A percentile compares a stretch with the other conserved stretches of the same genome.
Conservation (phyloP, 2,113 vertebrate genomes). For the Heterochromis multidens region DNA sequence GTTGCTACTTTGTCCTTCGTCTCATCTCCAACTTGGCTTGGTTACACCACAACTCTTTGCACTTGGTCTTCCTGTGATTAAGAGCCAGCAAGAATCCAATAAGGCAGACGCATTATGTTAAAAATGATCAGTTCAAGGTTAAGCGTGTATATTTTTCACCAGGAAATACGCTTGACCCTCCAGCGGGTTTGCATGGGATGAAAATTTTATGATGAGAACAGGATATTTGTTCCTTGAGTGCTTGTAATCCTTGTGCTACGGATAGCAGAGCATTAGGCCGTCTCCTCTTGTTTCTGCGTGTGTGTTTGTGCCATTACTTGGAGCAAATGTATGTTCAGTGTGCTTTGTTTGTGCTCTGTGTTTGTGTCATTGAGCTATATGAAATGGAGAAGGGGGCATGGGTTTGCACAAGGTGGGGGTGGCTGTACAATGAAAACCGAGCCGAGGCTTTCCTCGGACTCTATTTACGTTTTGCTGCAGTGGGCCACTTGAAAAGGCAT, state of each 20-base stretch:
- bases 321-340: neutral
- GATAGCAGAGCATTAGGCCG: slow-evolving; percentile 43
- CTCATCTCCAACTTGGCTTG: neutral
- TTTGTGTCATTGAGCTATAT: slow-evolving; percentile 22
- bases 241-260: slow-evolving; percentile 8
- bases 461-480: slow-evolving; percentile 53
- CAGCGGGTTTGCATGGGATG: slow-evolving; percentile 33
- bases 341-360: slow-evolving; percentile 28
- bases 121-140: slow-evolving; percentile 59
- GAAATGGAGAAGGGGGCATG: slow-evolving; percentile 29
- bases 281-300: neutral
- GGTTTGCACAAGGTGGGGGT: neutral
- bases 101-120: slow-evolving; percentile 40
- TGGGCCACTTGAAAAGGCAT: neutral
- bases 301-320: neutral
- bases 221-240: slow-evolving; percentile 63
- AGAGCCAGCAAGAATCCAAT: slow-evolving; percentile 23
- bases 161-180: slow-evolving; percentile 13
- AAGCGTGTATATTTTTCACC: slow-evolving; percentile 47
- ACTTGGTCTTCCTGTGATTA: slow-evolving; percentile 30
- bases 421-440: slow-evolving; percentile 26
- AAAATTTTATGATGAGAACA: slow-evolving; percentile 62
- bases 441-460: slow-evolving; percentile 14
- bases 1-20: neutral
- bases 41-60: slow-evolving; percentile 1